Conservation (phyloP, 2,113 vertebrate genomes). For the Oncorhynchus gorbuscha region DNA sequence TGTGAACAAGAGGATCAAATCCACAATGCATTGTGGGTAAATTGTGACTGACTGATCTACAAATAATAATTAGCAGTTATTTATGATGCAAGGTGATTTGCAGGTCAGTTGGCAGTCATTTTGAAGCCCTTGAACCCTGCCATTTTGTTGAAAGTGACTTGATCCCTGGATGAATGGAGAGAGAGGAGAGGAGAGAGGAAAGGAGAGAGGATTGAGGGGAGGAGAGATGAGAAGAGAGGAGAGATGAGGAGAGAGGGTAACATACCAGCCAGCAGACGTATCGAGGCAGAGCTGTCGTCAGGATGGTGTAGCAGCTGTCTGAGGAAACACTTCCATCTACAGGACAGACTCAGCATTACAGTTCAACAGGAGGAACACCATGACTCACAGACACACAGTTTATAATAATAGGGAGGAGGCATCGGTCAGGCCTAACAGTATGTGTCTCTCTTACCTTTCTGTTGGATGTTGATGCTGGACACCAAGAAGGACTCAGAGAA, state of each 20-base stretch:
- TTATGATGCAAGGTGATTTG: too few relatives aligned
- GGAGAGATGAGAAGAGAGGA: background rate
- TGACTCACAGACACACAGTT: background rate
- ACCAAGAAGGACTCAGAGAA: slow-evolving; percentile 95
- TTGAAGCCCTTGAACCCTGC: background rate
- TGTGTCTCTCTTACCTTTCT: slow-evolving; percentile 76
- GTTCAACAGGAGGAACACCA: background rate
- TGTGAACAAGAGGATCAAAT: too few relatives aligned
- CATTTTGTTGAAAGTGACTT: background rate
- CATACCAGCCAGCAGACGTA: slow-evolving; percentile 89
- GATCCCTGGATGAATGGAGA: too few relatives aligned
- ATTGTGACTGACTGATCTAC: too few relatives aligned
- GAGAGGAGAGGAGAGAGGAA: too few relatives aligned
- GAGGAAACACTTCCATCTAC: slow-evolving; percentile 86
- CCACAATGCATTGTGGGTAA: too few relatives aligned
- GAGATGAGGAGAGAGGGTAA: background rate
- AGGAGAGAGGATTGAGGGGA: too few relatives aligned
- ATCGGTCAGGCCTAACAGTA: background rate
- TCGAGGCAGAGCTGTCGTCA: slow-evolving; percentile 84
- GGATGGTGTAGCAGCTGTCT: slow-evolving; percentile 83
- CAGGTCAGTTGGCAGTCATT: too few relatives aligned
- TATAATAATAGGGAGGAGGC: background rate
- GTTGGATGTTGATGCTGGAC: slow-evolving; percentile 87
- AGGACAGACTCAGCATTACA: slow-evolving; percentile 54
- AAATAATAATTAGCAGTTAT: too few relatives aligned